These are phyloP conservation scores for Bettongia penicillata DNA, from an alignment of 2,113 vertebrate species.

Conservation along the genomic window DNA sequence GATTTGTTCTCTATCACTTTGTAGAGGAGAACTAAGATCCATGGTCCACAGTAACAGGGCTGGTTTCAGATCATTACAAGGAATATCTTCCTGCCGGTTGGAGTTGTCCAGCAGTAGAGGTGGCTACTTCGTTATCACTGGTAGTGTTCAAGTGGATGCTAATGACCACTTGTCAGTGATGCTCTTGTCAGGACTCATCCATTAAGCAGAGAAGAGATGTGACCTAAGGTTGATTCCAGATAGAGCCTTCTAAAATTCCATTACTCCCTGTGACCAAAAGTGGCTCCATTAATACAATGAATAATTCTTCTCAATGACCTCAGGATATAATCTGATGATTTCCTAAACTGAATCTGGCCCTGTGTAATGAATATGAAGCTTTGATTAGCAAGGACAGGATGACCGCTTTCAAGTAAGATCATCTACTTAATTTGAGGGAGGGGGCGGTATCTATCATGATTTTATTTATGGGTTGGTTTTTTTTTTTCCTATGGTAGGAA, in stretches of 20 bases:
- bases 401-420: slow-evolving; percentile 13
- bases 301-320: not conserved
- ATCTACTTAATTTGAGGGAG: slow-evolving; percentile 25
- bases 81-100: not conserved
- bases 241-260: not conserved
- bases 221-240: not conserved
- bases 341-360: slow-evolving; percentile 12
- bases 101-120: not conserved
- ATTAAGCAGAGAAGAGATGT: not conserved
- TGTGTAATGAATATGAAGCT: slow-evolving; percentile 18
- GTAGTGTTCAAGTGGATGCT: not conserved
- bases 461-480: not conserved
- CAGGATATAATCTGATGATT: not conserved
- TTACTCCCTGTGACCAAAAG: not conserved
- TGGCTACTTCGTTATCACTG: not conserved
- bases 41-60: not conserved
- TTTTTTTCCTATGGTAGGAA: slow-evolving; percentile 45
- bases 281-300: not conserved
- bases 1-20: not conserved
- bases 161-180: not conserved
- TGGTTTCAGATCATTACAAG: not conserved
- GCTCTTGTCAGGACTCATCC: not conserved
- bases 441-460: not conserved
- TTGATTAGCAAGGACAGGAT: not conserved
- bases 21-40: not conserved